These are phyloP conservation scores for Zenarchopterus dispar DNA, from an alignment of 2,797 vertebrate genomes.

Conservation along the genomic window DNA sequence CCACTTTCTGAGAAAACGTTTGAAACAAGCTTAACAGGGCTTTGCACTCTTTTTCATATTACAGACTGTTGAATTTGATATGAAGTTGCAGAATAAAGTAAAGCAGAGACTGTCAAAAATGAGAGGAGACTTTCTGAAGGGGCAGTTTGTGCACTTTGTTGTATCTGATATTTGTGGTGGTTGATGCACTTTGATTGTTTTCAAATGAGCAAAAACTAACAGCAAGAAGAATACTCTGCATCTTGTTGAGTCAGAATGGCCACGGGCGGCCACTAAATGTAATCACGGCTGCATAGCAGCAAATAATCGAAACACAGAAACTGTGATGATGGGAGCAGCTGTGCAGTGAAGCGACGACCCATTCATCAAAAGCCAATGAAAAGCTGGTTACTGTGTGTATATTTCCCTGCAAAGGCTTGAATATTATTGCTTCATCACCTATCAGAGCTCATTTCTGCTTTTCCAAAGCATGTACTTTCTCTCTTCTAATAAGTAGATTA, in stretches of 20 bases:
- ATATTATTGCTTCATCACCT: constrained; percentile 21
- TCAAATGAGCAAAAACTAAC: constrained; percentile 25
- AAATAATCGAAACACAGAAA: constrained; percentile 54
- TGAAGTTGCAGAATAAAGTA: too few relatives aligned
- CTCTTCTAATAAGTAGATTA: constrained; percentile 20
- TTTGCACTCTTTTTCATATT: too few relatives aligned
- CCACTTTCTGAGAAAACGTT: too few relatives aligned
- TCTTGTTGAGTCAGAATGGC: constrained; percentile 46
- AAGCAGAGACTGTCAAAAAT: too few relatives aligned
- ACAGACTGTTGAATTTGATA: too few relatives aligned
- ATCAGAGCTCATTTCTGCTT: constrained; percentile 20
- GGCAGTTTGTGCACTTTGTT: not conserved
- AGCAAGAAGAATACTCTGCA: constrained; percentile 30
- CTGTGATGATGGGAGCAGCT: constrained; percentile 38
- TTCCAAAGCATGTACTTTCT: constrained; percentile 6
- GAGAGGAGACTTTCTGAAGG: not conserved
- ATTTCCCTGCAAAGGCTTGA: constrained; percentile 21
- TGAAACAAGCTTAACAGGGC: too few relatives aligned
- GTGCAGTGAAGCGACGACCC: constrained; percentile 4
- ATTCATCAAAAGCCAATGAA: constrained; percentile 40
- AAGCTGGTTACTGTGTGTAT: constrained; percentile 31
- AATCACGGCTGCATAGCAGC: constrained; percentile 42
- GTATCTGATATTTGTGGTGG: constrained; percentile 5
- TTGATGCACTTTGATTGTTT: constrained; percentile 12
- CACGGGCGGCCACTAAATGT: constrained; percentile 48